Evolutionary conservation across 2,888 invertebrate species (phyloP).

Genomic region (Mamestra brassicae): DNA sequence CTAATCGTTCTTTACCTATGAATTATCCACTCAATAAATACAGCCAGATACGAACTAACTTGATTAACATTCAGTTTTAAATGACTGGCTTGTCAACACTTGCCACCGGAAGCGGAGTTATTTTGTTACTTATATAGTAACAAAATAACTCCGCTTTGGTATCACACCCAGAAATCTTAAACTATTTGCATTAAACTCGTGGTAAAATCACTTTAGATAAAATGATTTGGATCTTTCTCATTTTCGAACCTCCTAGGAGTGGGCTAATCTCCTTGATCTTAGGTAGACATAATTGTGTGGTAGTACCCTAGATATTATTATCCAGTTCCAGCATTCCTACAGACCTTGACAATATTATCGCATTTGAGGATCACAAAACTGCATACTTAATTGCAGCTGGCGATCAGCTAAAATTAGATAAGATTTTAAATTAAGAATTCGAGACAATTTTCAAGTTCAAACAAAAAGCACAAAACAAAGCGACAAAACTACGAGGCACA

Average conservation of each 20-base stretch:
- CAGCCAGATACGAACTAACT: slow-evolving; percentile 45
- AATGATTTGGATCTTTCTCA: slow-evolving; percentile 36
- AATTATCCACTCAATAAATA: slow-evolving; percentile 53
- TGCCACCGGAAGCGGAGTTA: too few relatives aligned
- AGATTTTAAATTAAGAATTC: neutral
- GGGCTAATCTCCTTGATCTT: slow-evolving; percentile 35
- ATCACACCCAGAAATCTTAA: slow-evolving; percentile 56
- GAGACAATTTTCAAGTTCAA: too few relatives aligned
- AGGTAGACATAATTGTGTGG: slow-evolving; percentile 33
- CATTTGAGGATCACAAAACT: slow-evolving; percentile 21
- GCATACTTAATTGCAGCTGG: neutral
- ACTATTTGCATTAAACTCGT: slow-evolving; percentile 50
- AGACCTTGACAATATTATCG: slow-evolving; percentile 28
- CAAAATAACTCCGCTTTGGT: slow-evolving; percentile 56
- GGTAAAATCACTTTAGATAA: slow-evolving; percentile 23
- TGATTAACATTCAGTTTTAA: slow-evolving; percentile 61
- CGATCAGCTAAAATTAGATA: neutral
- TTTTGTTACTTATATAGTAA: too few relatives aligned
- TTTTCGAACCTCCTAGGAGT: slow-evolving; percentile 29
- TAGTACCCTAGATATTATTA: slow-evolving; percentile 12
- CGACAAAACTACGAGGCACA: too few relatives aligned
- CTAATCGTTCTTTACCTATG: slow-evolving; percentile 30
- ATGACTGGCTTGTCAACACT: slow-evolving; percentile 64
- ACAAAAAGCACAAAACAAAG: too few relatives aligned
- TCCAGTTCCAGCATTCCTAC: slow-evolving; percentile 2